A percentile compares a stretch with the other conserved stretches of the same genome.
phyloP scores from a whole-genome alignment of 2,797 vertebrate species.

The Stomatorhinus walkeri region DNA sequence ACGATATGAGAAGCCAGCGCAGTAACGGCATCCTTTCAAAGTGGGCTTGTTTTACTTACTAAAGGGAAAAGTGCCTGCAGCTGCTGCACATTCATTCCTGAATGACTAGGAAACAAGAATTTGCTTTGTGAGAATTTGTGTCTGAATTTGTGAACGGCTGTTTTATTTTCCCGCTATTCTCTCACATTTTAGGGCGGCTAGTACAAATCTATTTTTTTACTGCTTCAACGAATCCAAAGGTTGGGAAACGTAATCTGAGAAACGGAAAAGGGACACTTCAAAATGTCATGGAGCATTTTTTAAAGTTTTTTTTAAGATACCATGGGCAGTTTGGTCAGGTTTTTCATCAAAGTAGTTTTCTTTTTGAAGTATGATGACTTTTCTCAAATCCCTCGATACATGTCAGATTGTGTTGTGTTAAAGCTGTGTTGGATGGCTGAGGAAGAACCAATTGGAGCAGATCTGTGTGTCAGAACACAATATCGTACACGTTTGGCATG shows the following conservation, averaged over 20 bases:
- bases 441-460: background rate
- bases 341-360: conserved; percentile 16
- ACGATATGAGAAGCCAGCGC: background rate
- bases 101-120: conserved; percentile 9
- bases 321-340: conserved; percentile 15
- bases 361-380: background rate
- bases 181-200: conserved; percentile 2
- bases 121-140: conserved; percentile 5
- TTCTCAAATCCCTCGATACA: background rate
- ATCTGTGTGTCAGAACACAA: background rate
- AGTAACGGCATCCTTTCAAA: conserved; percentile 13
- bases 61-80: conserved; percentile 22
- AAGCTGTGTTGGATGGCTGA: background rate
- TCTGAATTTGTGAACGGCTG: conserved; percentile 1
- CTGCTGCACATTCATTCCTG: conserved; percentile 22
- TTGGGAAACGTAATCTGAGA: background rate
- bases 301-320: background rate
- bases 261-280: background rate
- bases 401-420: background rate
- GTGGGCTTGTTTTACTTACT: conserved; percentile 2
- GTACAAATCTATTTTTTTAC: conserved; percentile 21
- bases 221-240: background rate
- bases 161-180: conserved; percentile 5
- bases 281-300: background rate
- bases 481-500: background rate